phyloP scores from a whole-genome alignment of 2,797 vertebrate species.

The Tolypeutes matacus region DNA sequence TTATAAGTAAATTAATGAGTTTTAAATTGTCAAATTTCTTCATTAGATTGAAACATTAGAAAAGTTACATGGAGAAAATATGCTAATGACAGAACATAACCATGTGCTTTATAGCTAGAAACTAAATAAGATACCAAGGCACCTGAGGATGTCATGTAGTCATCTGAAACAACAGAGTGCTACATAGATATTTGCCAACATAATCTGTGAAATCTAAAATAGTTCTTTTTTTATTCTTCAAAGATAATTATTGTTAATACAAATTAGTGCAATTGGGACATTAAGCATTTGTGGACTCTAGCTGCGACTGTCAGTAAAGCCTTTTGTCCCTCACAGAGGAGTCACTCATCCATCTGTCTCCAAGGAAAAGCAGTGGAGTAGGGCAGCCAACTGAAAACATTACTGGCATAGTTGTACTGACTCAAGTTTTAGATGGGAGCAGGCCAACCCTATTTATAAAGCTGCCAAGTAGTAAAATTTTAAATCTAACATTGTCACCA shows the following conservation, averaged over 20 bases:
- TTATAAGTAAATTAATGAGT: neutral
- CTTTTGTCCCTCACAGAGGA: neutral
- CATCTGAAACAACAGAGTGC: neutral
- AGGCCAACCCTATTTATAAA: neutral
- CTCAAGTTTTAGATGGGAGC: neutral
- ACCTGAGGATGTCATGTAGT: neutral
- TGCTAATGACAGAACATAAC: neutral
- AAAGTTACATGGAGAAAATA: conserved; percentile 59
- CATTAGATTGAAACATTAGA: conserved; percentile 5
- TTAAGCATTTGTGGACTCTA: neutral
- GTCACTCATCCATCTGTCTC: neutral
- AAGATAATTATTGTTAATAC: neutral
- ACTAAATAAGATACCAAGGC: conserved; percentile 9
- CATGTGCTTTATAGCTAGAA: neutral
- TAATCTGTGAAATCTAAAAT: neutral
- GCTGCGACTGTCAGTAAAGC: neutral
- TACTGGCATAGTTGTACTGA: neutral
- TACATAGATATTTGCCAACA: neutral
- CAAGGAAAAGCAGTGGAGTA: neutral
- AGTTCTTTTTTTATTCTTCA: neutral
- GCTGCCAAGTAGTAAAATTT: neutral
- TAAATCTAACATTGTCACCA: neutral
- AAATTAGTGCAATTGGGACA: neutral
- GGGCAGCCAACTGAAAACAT: neutral
- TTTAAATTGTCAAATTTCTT: conserved; percentile 54